Percentiles rank a stretch among this genome's conserved stretches.
These are phyloP conservation scores for Seira musarum DNA, from an alignment of 2,888 invertebrate genomes.

Conservation along the genomic window DNA sequence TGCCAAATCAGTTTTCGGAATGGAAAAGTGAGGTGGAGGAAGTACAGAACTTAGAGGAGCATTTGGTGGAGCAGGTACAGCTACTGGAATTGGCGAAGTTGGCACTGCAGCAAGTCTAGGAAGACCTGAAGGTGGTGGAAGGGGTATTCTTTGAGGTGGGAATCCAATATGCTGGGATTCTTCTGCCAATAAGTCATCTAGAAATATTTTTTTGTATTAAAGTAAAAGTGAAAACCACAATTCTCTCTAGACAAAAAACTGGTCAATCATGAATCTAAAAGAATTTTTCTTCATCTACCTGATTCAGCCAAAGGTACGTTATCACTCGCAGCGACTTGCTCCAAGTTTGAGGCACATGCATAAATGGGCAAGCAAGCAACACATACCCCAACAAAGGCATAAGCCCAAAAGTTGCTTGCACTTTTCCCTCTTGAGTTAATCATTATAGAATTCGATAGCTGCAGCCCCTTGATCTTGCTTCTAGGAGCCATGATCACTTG, in stretches of 20 bases:
- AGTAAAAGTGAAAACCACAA: constrained; percentile 5
- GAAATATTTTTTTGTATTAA: constrained; percentile 1
- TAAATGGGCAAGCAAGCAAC: constrained; percentile 45
- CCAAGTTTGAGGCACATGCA: constrained; percentile 29
- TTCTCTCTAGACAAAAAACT: too few relatives aligned
- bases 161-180: constrained; percentile 43
- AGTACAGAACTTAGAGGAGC: neutral
- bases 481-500: constrained; percentile 45
- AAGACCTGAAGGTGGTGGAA: constrained; percentile 6
- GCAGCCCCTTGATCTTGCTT: constrained; percentile 41
- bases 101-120: constrained; percentile 16
- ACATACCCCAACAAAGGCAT: constrained; percentile 44
- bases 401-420: constrained; percentile 25
- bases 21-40: constrained; percentile 29
- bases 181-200: constrained; percentile 43
- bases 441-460: constrained; percentile 30
- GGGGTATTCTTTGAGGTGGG: neutral
- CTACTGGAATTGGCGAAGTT: constrained; percentile 10
- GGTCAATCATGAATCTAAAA: neutral
- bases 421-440: constrained; percentile 36
- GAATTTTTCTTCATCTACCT: constrained; percentile 20
- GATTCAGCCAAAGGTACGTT: constrained; percentile 20
- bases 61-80: constrained; percentile 28
- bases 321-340: constrained; percentile 11
- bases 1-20: constrained; percentile 47